Percentiles rank a stretch among this genome's conserved stretches.
Evolutionary conservation across 1,140 invertebrate species (phyloP).

Genomic region (Oscheius sp.): DNA sequence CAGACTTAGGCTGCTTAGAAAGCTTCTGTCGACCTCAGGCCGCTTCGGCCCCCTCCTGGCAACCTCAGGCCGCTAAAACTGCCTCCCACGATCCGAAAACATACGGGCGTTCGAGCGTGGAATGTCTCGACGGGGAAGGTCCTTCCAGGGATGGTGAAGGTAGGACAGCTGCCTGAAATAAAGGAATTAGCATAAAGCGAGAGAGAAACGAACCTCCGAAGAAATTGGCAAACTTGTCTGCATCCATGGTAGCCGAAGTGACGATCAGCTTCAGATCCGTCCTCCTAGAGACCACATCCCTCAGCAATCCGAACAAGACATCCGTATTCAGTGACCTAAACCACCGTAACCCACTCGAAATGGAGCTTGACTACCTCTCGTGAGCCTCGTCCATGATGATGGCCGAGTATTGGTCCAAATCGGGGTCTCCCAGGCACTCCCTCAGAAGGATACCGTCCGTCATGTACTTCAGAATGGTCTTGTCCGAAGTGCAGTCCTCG

Average conservation of each 20-base stretch:
- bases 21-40: neutral
- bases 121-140: slow-evolving; percentile 94
- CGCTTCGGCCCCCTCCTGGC: no score
- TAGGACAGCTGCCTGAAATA: slow-evolving; percentile 96
- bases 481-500: slow-evolving; percentile 88
- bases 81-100: neutral
- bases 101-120: slow-evolving; percentile 83
- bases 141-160: slow-evolving; percentile 91
- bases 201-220: no score
- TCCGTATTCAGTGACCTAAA: slow-evolving; percentile 84
- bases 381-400: slow-evolving; percentile 99
- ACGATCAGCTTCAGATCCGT: slow-evolving; percentile 97
- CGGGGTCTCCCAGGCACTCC: slow-evolving; percentile 88
- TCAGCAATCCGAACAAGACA: slow-evolving; percentile 89
- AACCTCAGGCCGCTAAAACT: no score
- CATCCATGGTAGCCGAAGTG: slow-evolving; percentile 99
- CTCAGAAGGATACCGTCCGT: slow-evolving; percentile 94
- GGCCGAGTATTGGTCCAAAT: slow-evolving; percentile 90
- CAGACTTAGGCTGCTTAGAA: neutral
- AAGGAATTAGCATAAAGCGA: no score
- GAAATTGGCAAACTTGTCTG: slow-evolving; percentile 92
- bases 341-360: neutral
- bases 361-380: slow-evolving; percentile 68
- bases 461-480: slow-evolving; percentile 73
- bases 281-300: slow-evolving; percentile 81